Base-by-base conservation (phyloP, 1,140 invertebrate species). In the Calephelis nemesis region DNA sequence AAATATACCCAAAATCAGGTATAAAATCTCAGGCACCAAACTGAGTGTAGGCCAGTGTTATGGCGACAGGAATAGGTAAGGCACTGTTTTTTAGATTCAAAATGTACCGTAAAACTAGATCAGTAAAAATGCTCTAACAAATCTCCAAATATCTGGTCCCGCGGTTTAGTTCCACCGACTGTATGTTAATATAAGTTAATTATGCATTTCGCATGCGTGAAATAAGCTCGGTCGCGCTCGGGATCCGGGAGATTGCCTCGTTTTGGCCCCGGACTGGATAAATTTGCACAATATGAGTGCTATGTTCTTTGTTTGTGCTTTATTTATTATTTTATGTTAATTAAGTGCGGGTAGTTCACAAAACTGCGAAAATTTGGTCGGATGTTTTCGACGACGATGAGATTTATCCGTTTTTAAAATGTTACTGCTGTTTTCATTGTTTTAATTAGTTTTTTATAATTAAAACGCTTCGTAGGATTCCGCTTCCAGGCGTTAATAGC, bases 121-220 rank as follows among this genome's bases (percentile, higher is more conserved):
- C 8, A 58, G 9, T 58, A 19, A 39, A 58, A 58, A 30, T 4
- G 19, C 13, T 3, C 19, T 15, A 30, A 54, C 54, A 39, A 6
- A 58, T 12, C 10, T 58, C 19, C 19, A 58, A 30, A 7, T 10
- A 58, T 58, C 11, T 58, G 9, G 54, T 5, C 11, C 19, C 54
- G 19, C 54, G 54, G 30, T 58, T 58, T 58, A 58, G 54, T 58
- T 11, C 54, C 54, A 39, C 54, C 30, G 19, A 30, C 30, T 58
- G 54, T 78, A 79, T 79, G 82, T 78, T 82, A 84, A 82, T 84
- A 80, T 58, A 81, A 78, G 78, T 79, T 82, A 84, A 84, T 84
- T 84, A 82, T 81, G 77, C 78, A 81, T 84, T 84, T 82, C 67
- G 75, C 72, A 74, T 76, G 77, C 79, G 78, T 80, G 74, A 78